Base-by-base conservation (phyloP, 2,113 vertebrate species). In the Salvelinus alpinus region DNA sequence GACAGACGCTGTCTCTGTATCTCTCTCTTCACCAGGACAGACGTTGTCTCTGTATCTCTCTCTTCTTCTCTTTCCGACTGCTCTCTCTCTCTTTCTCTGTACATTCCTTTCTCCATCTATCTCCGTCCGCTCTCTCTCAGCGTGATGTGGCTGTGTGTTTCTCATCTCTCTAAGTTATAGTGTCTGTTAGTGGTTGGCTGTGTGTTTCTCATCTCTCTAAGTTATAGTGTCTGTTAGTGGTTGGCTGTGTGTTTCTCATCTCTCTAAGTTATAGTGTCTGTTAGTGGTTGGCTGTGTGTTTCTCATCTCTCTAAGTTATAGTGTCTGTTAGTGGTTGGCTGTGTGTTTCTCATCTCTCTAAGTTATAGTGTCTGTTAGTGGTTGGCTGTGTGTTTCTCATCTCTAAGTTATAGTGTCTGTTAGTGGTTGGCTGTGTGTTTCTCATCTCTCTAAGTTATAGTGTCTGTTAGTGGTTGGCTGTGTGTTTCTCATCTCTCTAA, bases 381-480 rank as follows among this genome's bases (percentile, higher is more conserved):
- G 86, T 91, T 92, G 91, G 89, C 88, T 68, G 83, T 86, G 80
- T 82, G 83, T 86, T 88, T 80, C 80, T 84, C 82, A 81, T 38
- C 34, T 86, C 82, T 90, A 88, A 89, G 84, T 90, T 92, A 89
- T 89, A 82, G 90, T 86, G 31, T 79, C 88, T 85, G 83, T 86
- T 83, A 79, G 82, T 82, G 83, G 86, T 91, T 92, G 91, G 89
- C 88, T 68, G 82, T 86, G 80, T 82, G 83, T 86, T 88, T 80
- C 80, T 84, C 83, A 81, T 90, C 82, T 86, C 82, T 90, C 29
- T 29, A 88, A 89, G 84, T 90, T 92, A 89, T 89, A 82, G 90
- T 84, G 78, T 86, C 88, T 85, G 83, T 87, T 83, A 80, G 82
- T 82, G 83, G 86, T 91, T 92, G 91, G 89, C 88, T 29, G 29